Evolutionary conservation across 2,797 vertebrate species (phyloP).

Genomic region (Corythornis leucogaster): DNA sequence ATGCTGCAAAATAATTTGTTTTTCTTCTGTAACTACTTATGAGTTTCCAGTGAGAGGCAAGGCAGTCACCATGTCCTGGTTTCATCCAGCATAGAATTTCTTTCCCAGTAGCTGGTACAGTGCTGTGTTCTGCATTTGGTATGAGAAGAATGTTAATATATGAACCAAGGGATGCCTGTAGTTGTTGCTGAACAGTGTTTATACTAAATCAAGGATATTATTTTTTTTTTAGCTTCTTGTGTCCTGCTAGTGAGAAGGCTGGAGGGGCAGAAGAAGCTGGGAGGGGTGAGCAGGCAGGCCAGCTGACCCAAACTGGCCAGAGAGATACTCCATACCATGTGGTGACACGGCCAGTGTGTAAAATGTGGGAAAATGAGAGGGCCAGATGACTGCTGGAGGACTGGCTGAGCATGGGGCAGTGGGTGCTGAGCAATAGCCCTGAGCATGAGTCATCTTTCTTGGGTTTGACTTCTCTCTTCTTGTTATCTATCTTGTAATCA

Average conservation of each 20-base stretch:
- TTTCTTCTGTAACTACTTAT: background rate
- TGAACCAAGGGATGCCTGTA: too few relatives aligned
- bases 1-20: background rate
- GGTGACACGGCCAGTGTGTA: background rate
- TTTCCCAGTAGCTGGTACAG: background rate
- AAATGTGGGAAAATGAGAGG: background rate
- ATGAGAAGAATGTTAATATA: background rate
- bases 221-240: background rate
- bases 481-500: background rate
- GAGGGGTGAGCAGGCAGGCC: background rate
- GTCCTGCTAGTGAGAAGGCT: background rate
- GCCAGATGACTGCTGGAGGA: background rate
- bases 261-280: background rate
- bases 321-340: background rate
- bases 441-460: background rate
- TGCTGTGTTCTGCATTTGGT: background rate
- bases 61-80: background rate
- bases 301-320: background rate
- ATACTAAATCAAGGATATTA: too few relatives aligned
- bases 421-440: background rate
- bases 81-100: too few relatives aligned
- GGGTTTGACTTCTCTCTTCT: background rate
- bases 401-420: background rate
- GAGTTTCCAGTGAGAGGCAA: background rate
- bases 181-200: too few relatives aligned